Evolutionary conservation across 2,888 invertebrate genomes (phyloP).

Genomic region (Amblyteles armatorius): DNA sequence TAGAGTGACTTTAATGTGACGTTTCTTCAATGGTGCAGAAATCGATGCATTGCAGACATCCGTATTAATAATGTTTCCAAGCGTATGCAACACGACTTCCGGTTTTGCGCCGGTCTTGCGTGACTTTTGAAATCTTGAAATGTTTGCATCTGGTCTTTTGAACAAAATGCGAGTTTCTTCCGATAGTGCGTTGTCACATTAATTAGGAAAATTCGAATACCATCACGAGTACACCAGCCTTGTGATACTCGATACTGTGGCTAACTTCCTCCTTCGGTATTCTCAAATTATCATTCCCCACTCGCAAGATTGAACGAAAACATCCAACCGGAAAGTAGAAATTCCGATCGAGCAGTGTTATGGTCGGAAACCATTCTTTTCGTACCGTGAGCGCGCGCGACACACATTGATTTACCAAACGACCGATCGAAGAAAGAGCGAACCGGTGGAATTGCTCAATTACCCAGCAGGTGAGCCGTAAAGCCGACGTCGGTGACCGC

Average conservation of each 20-base stretch:
- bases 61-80: too few relatives aligned
- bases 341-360: slow-evolving; percentile 14
- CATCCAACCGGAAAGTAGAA: slow-evolving; percentile 13
- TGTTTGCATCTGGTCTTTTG: too few relatives aligned
- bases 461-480: slow-evolving; percentile 64
- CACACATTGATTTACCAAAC: slow-evolving; percentile 53
- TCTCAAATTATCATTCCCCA: slow-evolving; percentile 18
- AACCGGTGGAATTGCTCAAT: slow-evolving; percentile 77
- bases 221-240: not conserved
- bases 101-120: not conserved
- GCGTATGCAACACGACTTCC: too few relatives aligned
- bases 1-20: too few relatives aligned
- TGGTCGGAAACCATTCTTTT: slow-evolving; percentile 37
- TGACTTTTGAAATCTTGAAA: too few relatives aligned
- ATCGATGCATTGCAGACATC: too few relatives aligned
- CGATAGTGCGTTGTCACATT: too few relatives aligned
- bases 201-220: not conserved
- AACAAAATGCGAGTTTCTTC: too few relatives aligned
- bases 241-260: not conserved
- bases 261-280: not conserved
- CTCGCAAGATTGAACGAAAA: slow-evolving; percentile 2
- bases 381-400: slow-evolving; percentile 37
- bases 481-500: slow-evolving; percentile 17
- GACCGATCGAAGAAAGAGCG: slow-evolving; percentile 57
- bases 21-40: too few relatives aligned